Evolutionary conservation across 1,140 invertebrate species (phyloP), one percentile per base, ranked within the genome.

Genomic region (Orius laevigatus): DNA sequence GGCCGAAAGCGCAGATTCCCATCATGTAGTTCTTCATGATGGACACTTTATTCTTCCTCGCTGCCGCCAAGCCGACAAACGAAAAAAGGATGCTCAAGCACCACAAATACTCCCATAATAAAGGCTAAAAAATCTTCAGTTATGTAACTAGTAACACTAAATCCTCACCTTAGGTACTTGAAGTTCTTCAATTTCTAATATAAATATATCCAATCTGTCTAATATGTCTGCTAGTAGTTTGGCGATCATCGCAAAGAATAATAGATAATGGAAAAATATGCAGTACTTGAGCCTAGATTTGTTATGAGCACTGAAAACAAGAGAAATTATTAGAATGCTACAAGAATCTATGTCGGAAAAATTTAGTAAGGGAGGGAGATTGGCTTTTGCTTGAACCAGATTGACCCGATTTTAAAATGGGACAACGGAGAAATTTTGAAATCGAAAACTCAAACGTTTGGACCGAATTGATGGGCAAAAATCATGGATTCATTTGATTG

Each of bases 81-180:
- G 84, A 84, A 34, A 87, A 70, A n/a, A 90, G 63, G 46, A 93
- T 65, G 56, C 88, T 92, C 3, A 78, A 67, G 55, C 85, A 79
- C 92, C 92, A 97, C 54, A 88, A 74, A 62, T 91, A 96, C 68
- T 97, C 91, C 91, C 92, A 97, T 66, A 77, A 74, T 20, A 86
- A 62, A 19, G 88, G 85, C 76, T 85, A 60, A 50, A 68, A 71
- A 53, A 58, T 41, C 16, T 14, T 3, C 12, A 39, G 16, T 14
- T 16, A n/a, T n/a, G n/a, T n/a, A n/a, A n/a, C n/a, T 16, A 42
- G 45, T 2, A 35, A 46, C 11, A 34, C 49, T 48, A 45, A 46
- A 34, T 32, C 51, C 49, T 67, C 71, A 87, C 83, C 69, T 84
- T 79, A 56, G 91, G 92, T 64, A 95, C 78, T 69, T 87, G 81